Conservation (phyloP, 2,797 vertebrate species). For the Acomys russatus region DNA sequence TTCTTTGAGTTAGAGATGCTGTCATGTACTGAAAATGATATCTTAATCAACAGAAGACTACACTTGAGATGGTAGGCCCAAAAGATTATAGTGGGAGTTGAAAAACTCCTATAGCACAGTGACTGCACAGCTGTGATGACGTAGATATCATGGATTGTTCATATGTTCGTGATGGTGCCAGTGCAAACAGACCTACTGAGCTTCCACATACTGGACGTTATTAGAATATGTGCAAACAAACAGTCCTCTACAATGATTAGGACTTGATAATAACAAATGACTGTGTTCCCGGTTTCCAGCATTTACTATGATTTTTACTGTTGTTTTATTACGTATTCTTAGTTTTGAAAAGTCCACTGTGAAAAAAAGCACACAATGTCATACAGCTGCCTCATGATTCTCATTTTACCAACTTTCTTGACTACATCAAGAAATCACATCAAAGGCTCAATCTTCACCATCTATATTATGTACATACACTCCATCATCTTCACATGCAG, state of each 20-base stretch:
- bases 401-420: not conserved
- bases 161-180: not conserved
- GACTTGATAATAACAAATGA: not conserved
- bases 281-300: not conserved
- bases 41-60: not conserved
- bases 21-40: not conserved
- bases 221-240: not conserved
- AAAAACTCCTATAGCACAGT: not conserved
- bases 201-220: not conserved
- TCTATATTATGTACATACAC: not conserved
- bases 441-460: not conserved
- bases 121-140: not conserved
- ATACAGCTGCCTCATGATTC: not conserved
- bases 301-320: not conserved
- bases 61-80: not conserved
- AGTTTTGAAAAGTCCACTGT: not conserved
- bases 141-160: not conserved
- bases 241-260: not conserved
- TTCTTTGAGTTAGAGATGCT: slow-evolving; percentile 38
- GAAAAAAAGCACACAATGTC: not conserved
- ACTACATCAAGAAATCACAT: not conserved
- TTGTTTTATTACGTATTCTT: not conserved
- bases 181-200: not conserved
- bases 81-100: not conserved
- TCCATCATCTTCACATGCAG: not conserved